Percentiles rank a stretch among this genome's conserved stretches.
Evolutionary conservation across 1,140 invertebrate genomes (phyloP).

Genomic region (Arion vulgaris): DNA sequence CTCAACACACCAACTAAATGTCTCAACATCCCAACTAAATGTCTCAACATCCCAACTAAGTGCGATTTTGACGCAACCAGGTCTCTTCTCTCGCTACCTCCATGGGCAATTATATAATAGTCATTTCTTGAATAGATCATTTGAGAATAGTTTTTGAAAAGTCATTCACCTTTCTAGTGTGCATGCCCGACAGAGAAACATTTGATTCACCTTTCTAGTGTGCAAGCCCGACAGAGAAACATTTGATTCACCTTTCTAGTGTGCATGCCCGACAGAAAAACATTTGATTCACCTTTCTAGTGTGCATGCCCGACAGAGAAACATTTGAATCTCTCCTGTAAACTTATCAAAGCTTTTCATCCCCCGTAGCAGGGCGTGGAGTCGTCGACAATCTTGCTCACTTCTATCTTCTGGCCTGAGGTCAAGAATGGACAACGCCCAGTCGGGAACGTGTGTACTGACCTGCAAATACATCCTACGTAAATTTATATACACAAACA

Average conservation of each 20-base stretch:
- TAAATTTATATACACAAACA: conserved; percentile 23
- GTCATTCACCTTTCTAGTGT: too few species aligned
- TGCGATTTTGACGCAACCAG: too few species aligned
- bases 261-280: conserved; percentile 59
- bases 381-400: conserved; percentile 54
- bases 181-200: too few species aligned
- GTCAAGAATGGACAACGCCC: conserved; percentile 56
- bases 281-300: conserved; percentile 54
- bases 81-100: too few species aligned
- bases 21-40: too few species aligned
- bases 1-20: too few species aligned
- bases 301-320: conserved; percentile 57
- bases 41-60: too few species aligned
- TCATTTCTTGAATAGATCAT: too few species aligned
- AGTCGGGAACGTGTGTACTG: conserved; percentile 57
- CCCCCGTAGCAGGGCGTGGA: conserved; percentile 62
- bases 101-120: too few species aligned
- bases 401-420: conserved; percentile 51
- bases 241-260: conserved; percentile 56
- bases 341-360: conserved; percentile 65
- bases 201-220: too few species aligned
- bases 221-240: too few species aligned
- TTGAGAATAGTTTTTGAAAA: too few species aligned
- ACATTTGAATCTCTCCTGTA: conserved; percentile 64
- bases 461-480: conserved; percentile 45